These are phyloP conservation scores for Nasonia giraulti DNA, from an alignment of 1,140 invertebrate genomes.

Conservation along the genomic window DNA sequence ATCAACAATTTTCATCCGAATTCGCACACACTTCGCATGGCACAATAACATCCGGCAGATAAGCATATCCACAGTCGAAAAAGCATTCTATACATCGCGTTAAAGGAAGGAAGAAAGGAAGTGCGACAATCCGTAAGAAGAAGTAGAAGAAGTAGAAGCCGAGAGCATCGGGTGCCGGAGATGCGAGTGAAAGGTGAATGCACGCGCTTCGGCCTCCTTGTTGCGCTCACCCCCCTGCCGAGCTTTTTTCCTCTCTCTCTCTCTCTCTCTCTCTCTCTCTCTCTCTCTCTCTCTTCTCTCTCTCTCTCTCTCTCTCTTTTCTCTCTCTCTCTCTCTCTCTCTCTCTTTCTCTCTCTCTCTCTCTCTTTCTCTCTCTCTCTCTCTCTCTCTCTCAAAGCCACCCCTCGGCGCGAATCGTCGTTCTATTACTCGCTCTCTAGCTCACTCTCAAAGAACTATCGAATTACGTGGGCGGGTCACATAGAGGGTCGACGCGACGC, in stretches of 20 bases:
- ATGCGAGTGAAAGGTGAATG: conserved; percentile 3
- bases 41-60: background rate
- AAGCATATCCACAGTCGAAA: background rate
- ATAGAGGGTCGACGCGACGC: background rate
- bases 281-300: background rate
- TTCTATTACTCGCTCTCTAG: background rate
- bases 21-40: too few relatives aligned
- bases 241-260: background rate
- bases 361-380: background rate
- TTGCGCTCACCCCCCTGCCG: background rate
- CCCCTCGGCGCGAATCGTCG: background rate
- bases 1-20: too few relatives aligned
- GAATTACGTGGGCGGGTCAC: background rate
- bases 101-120: background rate
- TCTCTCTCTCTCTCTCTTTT: background rate
- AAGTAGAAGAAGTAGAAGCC: background rate
- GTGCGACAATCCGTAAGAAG: background rate
- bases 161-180: background rate
- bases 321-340: background rate
- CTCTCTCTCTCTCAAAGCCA: background rate
- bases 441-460: background rate
- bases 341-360: background rate
- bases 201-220: background rate
- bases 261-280: background rate
- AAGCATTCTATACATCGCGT: background rate